Evolutionary conservation across 2,113 vertebrate genomes (phyloP), one percentile per base, ranked within the genome.

Genomic region (Zingel zingel): DNA sequence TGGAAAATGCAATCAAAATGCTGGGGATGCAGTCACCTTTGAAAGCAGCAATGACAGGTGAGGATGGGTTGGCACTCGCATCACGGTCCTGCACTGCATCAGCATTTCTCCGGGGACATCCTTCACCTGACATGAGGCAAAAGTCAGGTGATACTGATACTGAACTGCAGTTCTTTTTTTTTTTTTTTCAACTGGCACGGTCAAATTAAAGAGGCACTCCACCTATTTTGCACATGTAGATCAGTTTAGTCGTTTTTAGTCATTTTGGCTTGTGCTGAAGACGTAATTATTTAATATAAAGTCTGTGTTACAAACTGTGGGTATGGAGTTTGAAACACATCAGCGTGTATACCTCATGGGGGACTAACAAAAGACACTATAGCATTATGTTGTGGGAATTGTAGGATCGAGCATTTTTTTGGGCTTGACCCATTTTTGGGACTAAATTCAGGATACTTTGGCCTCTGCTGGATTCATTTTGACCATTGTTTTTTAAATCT

Each of bases 41-140:
- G 91, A 99, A 99, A 75, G 96, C 95, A 0, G 93, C 27, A 73
- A 97, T 91, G 83, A 99, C 88, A 30, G 96, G 87, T 8, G 97
- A 98, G 59, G 96, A 95, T 0, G 87, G 67, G 76, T 91, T 95
- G 75, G 90, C 81, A 45, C 79, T 92, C 10, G n/a, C 53, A 19
- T 97, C 96, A 47, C 93, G 92, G 83, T 95, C 95, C 81, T 89
- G 95, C 25, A 91, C 92, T 79, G 89, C 91, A 79, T 97, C 97
- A 73, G 96, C 93, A 84, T 96, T 93, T 95, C 96, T 98, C 84
- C 95, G 93, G 88, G 93, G 94, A 68, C 95, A 95, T 88, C 95
- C 96, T 0, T 96, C 94, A 73, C 94, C 96, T 96, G 82, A 30
- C 14, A 72, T 0, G 6, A 33, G 58, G 12, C 21, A 71, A 76